Percentiles rank a stretch among this genome's conserved stretches.
phyloP scores from a whole-genome alignment of 2,797 vertebrate genomes.

The Argyrosomus regius region DNA sequence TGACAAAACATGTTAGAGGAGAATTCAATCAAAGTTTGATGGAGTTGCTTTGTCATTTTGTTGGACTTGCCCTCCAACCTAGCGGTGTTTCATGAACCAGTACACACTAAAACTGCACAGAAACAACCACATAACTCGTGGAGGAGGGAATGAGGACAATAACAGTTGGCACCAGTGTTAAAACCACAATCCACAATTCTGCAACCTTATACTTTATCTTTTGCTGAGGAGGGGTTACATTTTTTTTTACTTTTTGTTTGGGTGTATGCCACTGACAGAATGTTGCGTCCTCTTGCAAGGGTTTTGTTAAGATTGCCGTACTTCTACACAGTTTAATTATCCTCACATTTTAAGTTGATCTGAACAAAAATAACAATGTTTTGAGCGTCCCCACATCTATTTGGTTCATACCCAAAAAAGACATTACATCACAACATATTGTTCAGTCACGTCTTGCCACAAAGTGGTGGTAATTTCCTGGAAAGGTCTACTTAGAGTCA shows the following conservation, averaged over 20 bases:
- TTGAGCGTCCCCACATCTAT: neutral
- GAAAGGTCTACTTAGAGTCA: constrained; percentile 31
- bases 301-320: constrained; percentile 11
- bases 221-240: neutral
- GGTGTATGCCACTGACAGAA: constrained; percentile 19
- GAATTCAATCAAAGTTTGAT: constrained; percentile 74
- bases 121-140: constrained; percentile 49
- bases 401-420: constrained; percentile 4
- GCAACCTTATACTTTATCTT: constrained; percentile 28
- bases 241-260: constrained; percentile 19
- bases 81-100: constrained; percentile 74
- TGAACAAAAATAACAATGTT: constrained; percentile 1
- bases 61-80: constrained; percentile 72
- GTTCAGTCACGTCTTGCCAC: constrained; percentile 25
- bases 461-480: constrained; percentile 29
- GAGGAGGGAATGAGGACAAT: constrained; percentile 66
- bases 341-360: constrained; percentile 3
- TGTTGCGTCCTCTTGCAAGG: neutral
- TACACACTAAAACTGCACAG: constrained; percentile 45
- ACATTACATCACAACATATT: constrained; percentile 17
- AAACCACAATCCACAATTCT: constrained; percentile 52
- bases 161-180: constrained; percentile 46
- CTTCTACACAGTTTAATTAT: neutral
- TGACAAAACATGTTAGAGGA: constrained; percentile 65
- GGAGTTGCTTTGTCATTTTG: constrained; percentile 65